These are phyloP conservation scores for Aphelenchoides fujianensis DNA, from an alignment of 1,140 invertebrate genomes.

Conservation along the genomic window DNA sequence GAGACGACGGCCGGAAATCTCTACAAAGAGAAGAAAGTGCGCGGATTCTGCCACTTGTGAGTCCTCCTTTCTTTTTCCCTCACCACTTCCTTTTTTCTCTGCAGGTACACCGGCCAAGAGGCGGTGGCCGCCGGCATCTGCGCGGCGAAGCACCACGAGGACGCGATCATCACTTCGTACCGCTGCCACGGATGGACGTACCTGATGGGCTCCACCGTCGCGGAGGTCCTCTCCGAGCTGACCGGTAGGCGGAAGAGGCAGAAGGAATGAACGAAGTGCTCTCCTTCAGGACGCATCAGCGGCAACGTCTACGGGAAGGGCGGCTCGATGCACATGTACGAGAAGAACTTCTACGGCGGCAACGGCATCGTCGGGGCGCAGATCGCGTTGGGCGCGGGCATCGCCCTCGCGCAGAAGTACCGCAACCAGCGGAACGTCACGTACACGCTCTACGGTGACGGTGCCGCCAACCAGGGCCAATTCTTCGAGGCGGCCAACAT, in stretches of 20 bases:
- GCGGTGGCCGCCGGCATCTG: conserved; percentile 79
- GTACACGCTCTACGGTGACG: conserved; percentile 88
- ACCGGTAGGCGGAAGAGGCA: conserved; percentile 69
- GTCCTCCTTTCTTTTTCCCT: too few relatives aligned
- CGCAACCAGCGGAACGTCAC: conserved; percentile 75
- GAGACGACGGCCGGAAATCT: conserved; percentile 87
- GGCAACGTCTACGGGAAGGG: conserved; percentile 93
- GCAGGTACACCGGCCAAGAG: conserved; percentile 77
- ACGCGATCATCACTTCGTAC: conserved; percentile 92
- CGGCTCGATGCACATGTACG: conserved; percentile 69
- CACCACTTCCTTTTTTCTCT: too few relatives aligned
- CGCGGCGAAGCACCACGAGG: conserved; percentile 74
- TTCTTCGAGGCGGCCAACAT: conserved; percentile 69
- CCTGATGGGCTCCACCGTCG: conserved; percentile 77
- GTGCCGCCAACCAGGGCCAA: conserved; percentile 90
- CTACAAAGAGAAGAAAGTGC: conserved; percentile 90
- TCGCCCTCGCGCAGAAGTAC: conserved; percentile 88
- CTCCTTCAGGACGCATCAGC: conserved; percentile 64
- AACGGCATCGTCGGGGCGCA: conserved; percentile 99
- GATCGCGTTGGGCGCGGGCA: conserved; percentile 85
- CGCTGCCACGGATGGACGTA: conserved; percentile 93
- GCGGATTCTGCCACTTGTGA: conserved; percentile 96
- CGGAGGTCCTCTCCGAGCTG: conserved; percentile 81
- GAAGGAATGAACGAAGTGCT: background rate
- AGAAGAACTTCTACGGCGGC: conserved; percentile 87